Base-by-base conservation (phyloP, 2,113 vertebrate species). In the Syrmaticus mikado region DNA sequence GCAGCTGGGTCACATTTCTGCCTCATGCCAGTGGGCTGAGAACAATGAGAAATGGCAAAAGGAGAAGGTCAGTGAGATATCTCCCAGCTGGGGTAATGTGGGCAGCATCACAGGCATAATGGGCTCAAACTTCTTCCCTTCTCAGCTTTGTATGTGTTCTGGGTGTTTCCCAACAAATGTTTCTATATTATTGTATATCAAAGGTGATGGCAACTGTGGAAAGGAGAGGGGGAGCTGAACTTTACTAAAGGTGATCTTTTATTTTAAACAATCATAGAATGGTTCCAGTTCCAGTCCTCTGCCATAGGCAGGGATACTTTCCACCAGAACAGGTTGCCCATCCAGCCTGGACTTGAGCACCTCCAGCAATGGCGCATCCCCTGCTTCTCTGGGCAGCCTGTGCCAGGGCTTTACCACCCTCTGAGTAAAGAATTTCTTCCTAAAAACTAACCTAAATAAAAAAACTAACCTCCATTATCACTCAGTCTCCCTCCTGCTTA, bases 71-170 rank as follows among this genome's bases (percentile, higher is more conserved):
- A 8, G 20, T 53, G 60, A 66, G 77, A 75, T 32, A 32, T 11
- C 27, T 62, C 55, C 40, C 77, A 52, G 32, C 14, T 0, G 0
- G 48, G 32, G 19, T 81, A 36, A 3, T 0, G 9, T 13, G 66
- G 13, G 43, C 75, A 87, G 27, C 75, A 15, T 7, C 82, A 43
- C n/a, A 38, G 15, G 43, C 3, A 0, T 34, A 67, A 57, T 3
- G 16, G 43, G 36, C 30, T 85, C 48, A 41, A 21, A 5, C 28
- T 22, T 45, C 64, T 61, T 52, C n/a, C 58, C 6, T 5, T 32
- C 34, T 70, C 85, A 38, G 55, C 25, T 55, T 57, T 2, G 0
- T 46, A 4, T 53, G 64, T 34, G 32, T 41, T 32, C 50, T 40
- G 21, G 5, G 1, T 2, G 0, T 38, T 71, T 81, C 45, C 64